Percentiles rank a stretch among this genome's conserved stretches.
Evolutionary conservation across 2,797 vertebrate genomes (phyloP).

Genomic region (Danionella dracula): DNA sequence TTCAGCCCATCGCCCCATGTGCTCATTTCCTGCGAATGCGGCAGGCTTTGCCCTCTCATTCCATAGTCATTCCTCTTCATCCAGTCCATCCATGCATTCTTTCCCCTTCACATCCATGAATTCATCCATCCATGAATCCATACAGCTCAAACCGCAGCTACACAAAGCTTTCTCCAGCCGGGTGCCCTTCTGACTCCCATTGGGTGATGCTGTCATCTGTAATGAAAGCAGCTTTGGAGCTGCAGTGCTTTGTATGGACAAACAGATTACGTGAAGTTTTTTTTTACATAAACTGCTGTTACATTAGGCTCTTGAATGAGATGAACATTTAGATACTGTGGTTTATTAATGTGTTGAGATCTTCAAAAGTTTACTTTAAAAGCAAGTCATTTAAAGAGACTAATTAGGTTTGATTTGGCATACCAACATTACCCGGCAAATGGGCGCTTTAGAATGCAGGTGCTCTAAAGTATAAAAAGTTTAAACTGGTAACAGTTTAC

Average conservation of each 20-base stretch:
- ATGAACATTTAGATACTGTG: constrained; percentile 29
- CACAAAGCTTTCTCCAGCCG: not conserved
- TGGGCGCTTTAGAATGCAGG: too few relatives aligned
- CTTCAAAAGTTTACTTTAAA: too few relatives aligned
- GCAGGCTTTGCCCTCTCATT: not conserved
- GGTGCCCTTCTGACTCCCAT: constrained; percentile 23
- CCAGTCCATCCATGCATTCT: constrained; percentile 7
- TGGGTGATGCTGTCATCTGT: constrained; percentile 24
- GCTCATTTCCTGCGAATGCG: constrained; percentile 30
- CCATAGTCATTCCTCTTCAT: not conserved
- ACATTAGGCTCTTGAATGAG: constrained; percentile 25
- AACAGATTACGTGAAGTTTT: constrained; percentile 42
- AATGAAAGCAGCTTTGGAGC: constrained; percentile 28
- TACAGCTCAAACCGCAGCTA: not conserved
- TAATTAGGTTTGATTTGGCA: too few relatives aligned
- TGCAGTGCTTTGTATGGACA: constrained; percentile 39
- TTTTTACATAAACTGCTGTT: constrained; percentile 44
- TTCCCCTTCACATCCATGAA: constrained; percentile 17
- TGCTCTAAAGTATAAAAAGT: too few relatives aligned
- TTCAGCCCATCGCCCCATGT: constrained; percentile 19
- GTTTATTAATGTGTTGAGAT: constrained; percentile 57
- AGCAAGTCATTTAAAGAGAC: too few relatives aligned
- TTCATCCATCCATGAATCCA: constrained; percentile 21
- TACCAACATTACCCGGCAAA: too few relatives aligned
- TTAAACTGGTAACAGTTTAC: too few relatives aligned